Evolutionary conservation across 2,113 vertebrate genomes (phyloP).

Genomic region (Neolamprologus modestus): DNA sequence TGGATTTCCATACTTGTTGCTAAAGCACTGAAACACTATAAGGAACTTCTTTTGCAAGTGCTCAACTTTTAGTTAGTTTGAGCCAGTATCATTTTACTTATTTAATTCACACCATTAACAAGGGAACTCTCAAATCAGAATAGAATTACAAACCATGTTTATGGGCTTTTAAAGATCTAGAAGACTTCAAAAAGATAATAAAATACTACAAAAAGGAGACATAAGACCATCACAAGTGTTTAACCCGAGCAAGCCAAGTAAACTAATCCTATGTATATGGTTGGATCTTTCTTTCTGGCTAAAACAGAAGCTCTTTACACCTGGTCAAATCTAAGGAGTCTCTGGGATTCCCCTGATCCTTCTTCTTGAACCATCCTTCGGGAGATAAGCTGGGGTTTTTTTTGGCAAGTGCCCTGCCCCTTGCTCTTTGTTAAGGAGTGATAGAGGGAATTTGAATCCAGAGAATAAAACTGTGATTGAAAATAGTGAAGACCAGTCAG

Average conservation of each 20-base stretch:
- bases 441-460: conserved; percentile 40
- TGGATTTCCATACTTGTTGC: conserved; percentile 24
- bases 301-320: conserved; percentile 23
- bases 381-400: conserved; percentile 38
- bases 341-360: conserved; percentile 17
- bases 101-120: neutral
- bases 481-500: conserved; percentile 24
- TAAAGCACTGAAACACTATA: neutral
- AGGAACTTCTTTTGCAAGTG: conserved; percentile 1
- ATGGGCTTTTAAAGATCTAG: neutral
- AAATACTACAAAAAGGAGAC: neutral
- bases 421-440: conserved; percentile 63
- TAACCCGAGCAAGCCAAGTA: neutral
- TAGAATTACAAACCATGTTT: neutral
- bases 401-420: conserved; percentile 35
- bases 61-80: conserved; percentile 9
- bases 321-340: conserved; percentile 19
- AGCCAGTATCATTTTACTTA: neutral
- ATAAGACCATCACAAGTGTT: neutral
- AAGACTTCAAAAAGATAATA: neutral
- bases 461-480: conserved; percentile 42
- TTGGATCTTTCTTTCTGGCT: neutral
- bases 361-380: conserved; percentile 17
- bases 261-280: neutral
- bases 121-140: neutral